Evolutionary conservation across 2,113 vertebrate genomes (phyloP).

Genomic region (Protomyctophum bolini): DNA sequence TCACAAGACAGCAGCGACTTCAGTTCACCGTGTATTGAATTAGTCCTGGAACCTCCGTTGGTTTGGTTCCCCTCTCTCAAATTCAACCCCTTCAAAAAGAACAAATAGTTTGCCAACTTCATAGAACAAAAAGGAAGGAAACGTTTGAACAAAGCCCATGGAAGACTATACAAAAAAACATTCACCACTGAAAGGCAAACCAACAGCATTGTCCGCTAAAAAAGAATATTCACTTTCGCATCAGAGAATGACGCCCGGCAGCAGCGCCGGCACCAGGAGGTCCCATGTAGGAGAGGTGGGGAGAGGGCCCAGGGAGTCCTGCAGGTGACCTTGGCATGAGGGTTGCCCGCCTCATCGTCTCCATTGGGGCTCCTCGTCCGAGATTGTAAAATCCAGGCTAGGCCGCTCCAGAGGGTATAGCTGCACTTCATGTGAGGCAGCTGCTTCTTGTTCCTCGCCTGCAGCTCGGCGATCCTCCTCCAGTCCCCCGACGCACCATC

Average conservation of each 20-base stretch:
- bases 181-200: too few species aligned
- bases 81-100: constrained; percentile 16
- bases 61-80: not conserved
- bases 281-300: constrained; percentile 78
- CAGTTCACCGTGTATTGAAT: too few species aligned
- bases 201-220: too few species aligned
- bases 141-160: too few species aligned
- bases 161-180: too few species aligned
- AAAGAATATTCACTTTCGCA: too few species aligned
- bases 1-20: constrained; percentile 13
- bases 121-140: too few species aligned
- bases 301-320: constrained; percentile 56
- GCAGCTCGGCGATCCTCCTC: constrained; percentile 91
- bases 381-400: constrained; percentile 71
- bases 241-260: constrained; percentile 75
- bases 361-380: constrained; percentile 88
- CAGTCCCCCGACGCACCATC: constrained; percentile 86
- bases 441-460: constrained; percentile 86
- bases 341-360: constrained; percentile 87
- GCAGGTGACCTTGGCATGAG: constrained; percentile 83
- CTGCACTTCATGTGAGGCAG: constrained; percentile 91
- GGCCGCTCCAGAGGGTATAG: constrained; percentile 91
- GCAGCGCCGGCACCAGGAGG: constrained; percentile 45
- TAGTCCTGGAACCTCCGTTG: too few species aligned
- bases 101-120: constrained; percentile 22